Base-by-base conservation (phyloP, 1,140 invertebrate species). In the Atta texana region DNA sequence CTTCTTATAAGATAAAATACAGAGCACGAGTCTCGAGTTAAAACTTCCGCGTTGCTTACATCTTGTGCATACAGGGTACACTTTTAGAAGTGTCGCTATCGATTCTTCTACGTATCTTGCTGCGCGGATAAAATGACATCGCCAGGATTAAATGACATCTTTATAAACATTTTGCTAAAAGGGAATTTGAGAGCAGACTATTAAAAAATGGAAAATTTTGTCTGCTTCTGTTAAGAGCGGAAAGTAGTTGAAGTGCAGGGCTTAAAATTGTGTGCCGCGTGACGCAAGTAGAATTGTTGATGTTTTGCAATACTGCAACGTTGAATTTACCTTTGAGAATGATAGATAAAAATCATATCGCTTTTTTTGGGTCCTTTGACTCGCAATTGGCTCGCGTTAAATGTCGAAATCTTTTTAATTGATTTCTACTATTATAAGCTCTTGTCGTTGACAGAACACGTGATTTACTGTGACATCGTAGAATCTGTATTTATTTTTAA, bases 131-230 rank as follows among this genome's bases (percentile, higher is more conserved):
- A 68, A 80, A 49, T 24, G 24, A 24, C 24, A 24, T 24, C 24
- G 31, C 10, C 7, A n/a, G 44, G 44, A 80, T 80, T 55, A 80
- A 66, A 66, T 21, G 44, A 31, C 74, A 24, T 53, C 31, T 44
- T 68, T 34, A 34, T 80, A 80, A 68, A 80, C 28, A 68, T 69
- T n/a, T 21, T 16, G 18, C 59, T 8, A 10, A 80, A 80, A 80
- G n/a, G 21, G 77, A 80, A 69, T 80, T 53, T 31, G 18, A 21
- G 77, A 68, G 14, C 14, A 12, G 16, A 39, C n/a, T 80, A 55
- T 80, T 80, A 68, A 80, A 80, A 80, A 80, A 80, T 80, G 31
- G 4, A 80, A 18, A 39, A 39, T 39, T n/a, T 21, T 39, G 28
- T 39, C 28, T 39, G 49, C 28, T 24, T 34, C 14, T 39, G 49